Conservation (phyloP, 2,113 vertebrate species). For the Scomber scombrus region DNA sequence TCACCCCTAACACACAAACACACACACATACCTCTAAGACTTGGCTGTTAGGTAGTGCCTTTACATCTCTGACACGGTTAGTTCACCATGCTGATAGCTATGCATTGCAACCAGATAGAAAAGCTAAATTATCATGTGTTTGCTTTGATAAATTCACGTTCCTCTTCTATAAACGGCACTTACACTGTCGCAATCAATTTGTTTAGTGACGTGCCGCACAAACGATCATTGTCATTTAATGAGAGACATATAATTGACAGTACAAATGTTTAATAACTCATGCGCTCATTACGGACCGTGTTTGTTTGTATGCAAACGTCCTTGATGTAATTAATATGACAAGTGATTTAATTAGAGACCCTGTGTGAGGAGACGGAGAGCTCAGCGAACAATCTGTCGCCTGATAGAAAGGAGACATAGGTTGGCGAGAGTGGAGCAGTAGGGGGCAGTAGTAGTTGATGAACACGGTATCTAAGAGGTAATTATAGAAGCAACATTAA, state of each 20-base stretch:
- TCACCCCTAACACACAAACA: constrained; percentile 19
- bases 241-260: constrained; percentile 52
- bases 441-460: no score
- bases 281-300: constrained; percentile 37
- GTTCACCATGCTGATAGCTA: neutral
- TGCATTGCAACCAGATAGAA: constrained; percentile 7
- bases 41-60: neutral
- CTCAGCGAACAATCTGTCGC: neutral
- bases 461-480: neutral
- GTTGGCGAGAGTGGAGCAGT: neutral
- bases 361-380: constrained; percentile 5
- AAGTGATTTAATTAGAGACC: constrained; percentile 59
- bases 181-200: constrained; percentile 33
- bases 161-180: constrained; percentile 38
- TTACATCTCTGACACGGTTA: constrained; percentile 21
- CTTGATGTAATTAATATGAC: constrained; percentile 64
- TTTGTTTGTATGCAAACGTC: constrained; percentile 56
- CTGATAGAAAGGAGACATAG: neutral
- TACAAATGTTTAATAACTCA: constrained; percentile 62
- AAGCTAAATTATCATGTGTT: constrained; percentile 24
- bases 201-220: constrained; percentile 33
- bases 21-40: constrained; percentile 1
- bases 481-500: no score
- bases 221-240: constrained; percentile 63
- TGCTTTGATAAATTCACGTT: neutral